phyloP scores from a whole-genome alignment of 64 coral and sea anemone species.

The Pachyseris speciosa region DNA sequence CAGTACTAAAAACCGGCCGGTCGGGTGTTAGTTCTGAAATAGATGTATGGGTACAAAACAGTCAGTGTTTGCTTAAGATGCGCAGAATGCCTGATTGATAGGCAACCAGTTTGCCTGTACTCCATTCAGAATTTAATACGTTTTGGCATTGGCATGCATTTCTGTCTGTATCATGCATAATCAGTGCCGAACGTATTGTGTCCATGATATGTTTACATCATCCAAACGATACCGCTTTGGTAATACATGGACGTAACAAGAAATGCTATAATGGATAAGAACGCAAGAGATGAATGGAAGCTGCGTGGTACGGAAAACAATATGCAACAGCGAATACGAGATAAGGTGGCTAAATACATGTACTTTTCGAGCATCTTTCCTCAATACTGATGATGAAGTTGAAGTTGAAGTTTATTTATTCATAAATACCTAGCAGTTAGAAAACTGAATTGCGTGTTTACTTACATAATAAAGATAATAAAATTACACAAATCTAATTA shows the following conservation, averaged over 20 bases:
- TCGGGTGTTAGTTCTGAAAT: slow-evolving; percentile 28
- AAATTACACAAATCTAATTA: no score
- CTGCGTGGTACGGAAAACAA: not conserved
- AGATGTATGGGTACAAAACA: not conserved
- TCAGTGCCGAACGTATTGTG: not conserved
- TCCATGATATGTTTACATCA: no score
- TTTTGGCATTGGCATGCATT: not conserved
- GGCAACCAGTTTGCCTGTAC: not conserved
- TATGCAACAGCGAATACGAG: not conserved
- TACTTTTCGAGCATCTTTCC: no score
- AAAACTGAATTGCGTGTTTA: no score
- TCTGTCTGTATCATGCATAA: not conserved
- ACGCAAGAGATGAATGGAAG: slow-evolving; percentile 40
- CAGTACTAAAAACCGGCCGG: slow-evolving; percentile 34
- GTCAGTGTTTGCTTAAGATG: not conserved
- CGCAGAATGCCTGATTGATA: not conserved
- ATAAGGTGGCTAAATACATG: no score
- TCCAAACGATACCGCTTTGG: not conserved
- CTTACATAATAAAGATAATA: no score
- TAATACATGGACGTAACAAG: not conserved
- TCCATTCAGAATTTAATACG: not conserved
- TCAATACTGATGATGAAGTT: no score
- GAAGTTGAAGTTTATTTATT: no score
- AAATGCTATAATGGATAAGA: not conserved
- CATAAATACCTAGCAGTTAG: no score